A percentile compares a stretch with the other conserved stretches of the same genome.
phyloP scores from a whole-genome alignment of 1,140 invertebrate species.

The Oryzaephilus surinamensis region DNA sequence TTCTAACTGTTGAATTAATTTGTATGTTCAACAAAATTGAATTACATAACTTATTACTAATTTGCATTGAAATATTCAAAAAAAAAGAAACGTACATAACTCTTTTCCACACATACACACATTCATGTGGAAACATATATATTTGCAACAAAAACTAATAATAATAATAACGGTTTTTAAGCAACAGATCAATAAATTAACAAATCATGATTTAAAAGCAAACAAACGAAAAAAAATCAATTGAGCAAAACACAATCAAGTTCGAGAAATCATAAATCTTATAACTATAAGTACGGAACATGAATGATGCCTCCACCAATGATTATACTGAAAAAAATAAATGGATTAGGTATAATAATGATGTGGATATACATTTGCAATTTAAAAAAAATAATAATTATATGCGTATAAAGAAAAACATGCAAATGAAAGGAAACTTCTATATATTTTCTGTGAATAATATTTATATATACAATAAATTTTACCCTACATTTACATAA shows the following conservation, averaged over 20 bases:
- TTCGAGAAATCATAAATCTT: constrained; percentile 14
- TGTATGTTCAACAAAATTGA: constrained; percentile 13
- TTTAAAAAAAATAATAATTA: no score
- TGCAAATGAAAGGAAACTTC: no score
- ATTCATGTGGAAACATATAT: neutral
- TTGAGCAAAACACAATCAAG: neutral
- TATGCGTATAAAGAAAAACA: no score
- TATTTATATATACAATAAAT: no score
- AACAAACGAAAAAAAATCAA: constrained; percentile 7
- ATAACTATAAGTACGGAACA: constrained; percentile 30
- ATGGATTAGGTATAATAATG: constrained; percentile 12
- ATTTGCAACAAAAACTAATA: constrained; percentile 15
- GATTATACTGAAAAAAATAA: constrained; percentile 34
- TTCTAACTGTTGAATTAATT: no score
- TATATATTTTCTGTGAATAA: no score
- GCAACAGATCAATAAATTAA: neutral
- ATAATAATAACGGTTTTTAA: constrained; percentile 7
- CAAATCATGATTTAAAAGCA: neutral
- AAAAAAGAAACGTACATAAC: constrained; percentile 3
- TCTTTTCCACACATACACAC: neutral
- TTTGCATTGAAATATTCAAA: constrained; percentile 13
- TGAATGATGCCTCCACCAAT: constrained; percentile 34
- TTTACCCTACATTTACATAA: no score
- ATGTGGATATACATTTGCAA: no score
- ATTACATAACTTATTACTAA: constrained; percentile 13